Evolutionary conservation across 2,888 invertebrate genomes (phyloP).

Genomic region (Brachyptera putata): DNA sequence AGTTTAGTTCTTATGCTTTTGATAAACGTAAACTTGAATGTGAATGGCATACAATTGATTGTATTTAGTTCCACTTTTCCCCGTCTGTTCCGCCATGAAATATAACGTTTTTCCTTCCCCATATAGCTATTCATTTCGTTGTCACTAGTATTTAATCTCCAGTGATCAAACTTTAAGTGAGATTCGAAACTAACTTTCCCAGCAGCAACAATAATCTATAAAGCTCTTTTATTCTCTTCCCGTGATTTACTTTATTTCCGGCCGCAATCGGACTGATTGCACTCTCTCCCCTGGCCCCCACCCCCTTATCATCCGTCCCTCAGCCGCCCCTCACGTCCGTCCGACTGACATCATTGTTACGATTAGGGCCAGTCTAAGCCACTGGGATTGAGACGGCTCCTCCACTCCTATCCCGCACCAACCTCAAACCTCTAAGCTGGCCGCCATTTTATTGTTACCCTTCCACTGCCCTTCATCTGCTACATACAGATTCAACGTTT

Average conservation of each 20-base stretch:
- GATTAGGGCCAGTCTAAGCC: too few species aligned
- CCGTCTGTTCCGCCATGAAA: too few species aligned
- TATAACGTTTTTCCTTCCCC: too few species aligned
- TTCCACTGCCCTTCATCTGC: too few species aligned
- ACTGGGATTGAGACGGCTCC: not conserved
- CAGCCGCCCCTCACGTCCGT: not conserved
- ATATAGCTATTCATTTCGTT: too few species aligned
- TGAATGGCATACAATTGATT: too few species aligned
- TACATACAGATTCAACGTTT: not conserved
- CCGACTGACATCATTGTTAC: conserved; percentile 18
- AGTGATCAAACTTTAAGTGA: too few species aligned
- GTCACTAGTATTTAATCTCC: too few species aligned
- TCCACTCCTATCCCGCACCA: not conserved
- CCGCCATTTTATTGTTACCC: not conserved
- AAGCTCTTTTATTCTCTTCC: not conserved
- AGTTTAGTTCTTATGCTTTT: too few species aligned
- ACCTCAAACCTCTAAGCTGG: not conserved
- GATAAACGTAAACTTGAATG: too few species aligned
- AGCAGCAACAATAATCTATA: conserved; percentile 14
- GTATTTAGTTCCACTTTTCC: too few species aligned
- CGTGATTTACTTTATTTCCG: conserved; percentile 23
- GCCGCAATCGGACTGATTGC: conserved; percentile 24
- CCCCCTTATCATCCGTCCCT: not conserved
- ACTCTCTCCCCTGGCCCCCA: conserved; percentile 1
- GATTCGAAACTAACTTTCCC: too few species aligned